These are phyloP conservation scores for Clitarchus hookeri DNA, from an alignment of 2,888 invertebrate genomes.

Conservation along the genomic window DNA sequence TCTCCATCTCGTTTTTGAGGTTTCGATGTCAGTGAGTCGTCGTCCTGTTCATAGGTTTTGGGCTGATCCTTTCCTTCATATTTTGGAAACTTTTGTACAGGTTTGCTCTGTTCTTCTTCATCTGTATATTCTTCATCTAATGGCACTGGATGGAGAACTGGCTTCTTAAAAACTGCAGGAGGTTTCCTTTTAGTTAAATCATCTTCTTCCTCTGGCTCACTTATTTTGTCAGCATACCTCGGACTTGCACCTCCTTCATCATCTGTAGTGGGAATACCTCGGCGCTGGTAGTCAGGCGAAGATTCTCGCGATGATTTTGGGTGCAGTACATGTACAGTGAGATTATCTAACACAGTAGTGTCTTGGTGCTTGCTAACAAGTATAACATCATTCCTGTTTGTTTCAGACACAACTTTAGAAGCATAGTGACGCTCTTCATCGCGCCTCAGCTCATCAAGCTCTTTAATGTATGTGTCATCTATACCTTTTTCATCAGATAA, in stretches of 20 bases:
- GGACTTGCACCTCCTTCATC: slow-evolving; percentile 63
- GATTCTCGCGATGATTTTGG: slow-evolving; percentile 75
- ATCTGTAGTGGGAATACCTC: slow-evolving; percentile 61
- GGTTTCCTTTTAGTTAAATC: slow-evolving; percentile 4
- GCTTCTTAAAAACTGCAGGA: slow-evolving; percentile 35
- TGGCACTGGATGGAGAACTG: slow-evolving; percentile 36
- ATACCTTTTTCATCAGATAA: slow-evolving; percentile 31
- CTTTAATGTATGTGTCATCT: slow-evolving; percentile 38
- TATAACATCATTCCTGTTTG: slow-evolving; percentile 28
- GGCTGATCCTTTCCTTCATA: background rate
- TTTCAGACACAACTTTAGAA: slow-evolving; percentile 38
- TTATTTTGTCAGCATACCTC: slow-evolving; percentile 73
- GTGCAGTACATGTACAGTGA: slow-evolving; percentile 27
- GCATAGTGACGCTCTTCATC: slow-evolving; percentile 42
- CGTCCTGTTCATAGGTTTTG: background rate
- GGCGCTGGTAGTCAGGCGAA: slow-evolving; percentile 72
- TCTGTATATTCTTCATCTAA: slow-evolving; percentile 36
- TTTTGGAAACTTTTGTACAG: background rate
- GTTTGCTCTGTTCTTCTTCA: slow-evolving; percentile 29
- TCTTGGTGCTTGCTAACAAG: background rate
- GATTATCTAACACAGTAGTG: background rate
- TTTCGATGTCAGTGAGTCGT: background rate
- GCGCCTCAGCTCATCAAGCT: slow-evolving; percentile 41
- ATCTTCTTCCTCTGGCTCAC: slow-evolving; percentile 70
- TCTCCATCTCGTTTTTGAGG: background rate